Evolutionary conservation across 2,113 vertebrate species (phyloP).

Genomic region (Delphinapterus leucas): DNA sequence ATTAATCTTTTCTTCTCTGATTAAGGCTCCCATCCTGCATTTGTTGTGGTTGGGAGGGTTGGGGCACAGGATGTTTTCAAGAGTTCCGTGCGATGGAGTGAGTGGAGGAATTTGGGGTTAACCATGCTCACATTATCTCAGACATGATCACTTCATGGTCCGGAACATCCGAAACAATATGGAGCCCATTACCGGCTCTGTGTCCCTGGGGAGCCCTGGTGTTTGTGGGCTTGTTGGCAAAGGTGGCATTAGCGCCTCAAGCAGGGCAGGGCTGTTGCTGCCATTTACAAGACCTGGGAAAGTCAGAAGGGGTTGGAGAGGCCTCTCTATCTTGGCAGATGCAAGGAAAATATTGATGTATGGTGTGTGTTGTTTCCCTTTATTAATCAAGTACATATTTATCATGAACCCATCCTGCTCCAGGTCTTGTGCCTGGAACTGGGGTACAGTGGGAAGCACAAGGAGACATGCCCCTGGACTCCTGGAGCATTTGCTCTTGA

Average conservation of each 20-base stretch:
- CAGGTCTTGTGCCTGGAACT: not conserved
- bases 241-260: not conserved
- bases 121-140: slow-evolving; percentile 45
- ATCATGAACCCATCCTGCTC: not conserved
- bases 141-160: slow-evolving; percentile 23
- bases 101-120: slow-evolving; percentile 62
- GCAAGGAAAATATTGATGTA: not conserved
- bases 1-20: slow-evolving; percentile 81
- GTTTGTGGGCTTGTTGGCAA: not conserved
- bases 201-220: not conserved
- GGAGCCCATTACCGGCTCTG: not conserved
- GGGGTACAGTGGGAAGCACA: not conserved
- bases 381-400: not conserved
- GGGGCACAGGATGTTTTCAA: not conserved
- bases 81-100: slow-evolving; percentile 6
- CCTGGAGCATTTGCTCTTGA: not conserved
- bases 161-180: slow-evolving; percentile 37
- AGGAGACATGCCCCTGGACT: not conserved
- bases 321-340: not conserved
- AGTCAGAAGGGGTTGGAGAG: not conserved
- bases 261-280: not conserved
- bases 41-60: slow-evolving; percentile 4
- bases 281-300: not conserved
- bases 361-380: not conserved
- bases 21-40: slow-evolving; percentile 70